Base-by-base conservation (phyloP, 2,113 vertebrate genomes). In the Leptocoma aspasia region DNA sequence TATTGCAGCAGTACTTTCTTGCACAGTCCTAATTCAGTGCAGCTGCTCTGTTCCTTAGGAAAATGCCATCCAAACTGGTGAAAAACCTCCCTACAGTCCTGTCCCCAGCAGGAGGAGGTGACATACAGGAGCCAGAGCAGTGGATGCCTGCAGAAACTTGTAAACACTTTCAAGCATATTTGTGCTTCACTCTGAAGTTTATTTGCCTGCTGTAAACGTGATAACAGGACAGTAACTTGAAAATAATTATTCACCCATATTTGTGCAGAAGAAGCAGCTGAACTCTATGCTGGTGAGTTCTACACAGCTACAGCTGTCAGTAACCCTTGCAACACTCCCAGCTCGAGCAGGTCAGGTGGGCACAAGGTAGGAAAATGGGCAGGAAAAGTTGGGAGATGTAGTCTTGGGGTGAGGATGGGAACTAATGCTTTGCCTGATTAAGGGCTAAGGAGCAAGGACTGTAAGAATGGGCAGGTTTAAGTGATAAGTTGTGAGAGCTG, bases 41-140 rank as follows among this genome's bases (percentile, higher is more conserved):
- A 9, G 30, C 42, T 66, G 13, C 31, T 60, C 27, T 44, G 7
- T 17, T 65, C 27, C n/a, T 70, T 12, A 39, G 54, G 31, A 41
- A 73, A 63, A 42, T 15, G 8, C 35, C 49, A 64, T 41, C 47
- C n/a, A 56, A n/a, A 30, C 6, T 33, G 41, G 28, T 49, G 20
- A n/a, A 86, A 89, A 68, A 3, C n/a, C 11, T 75, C 52, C 37
- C 19, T 23, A 2, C 11, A 44, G n/a, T 7, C 56, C 52, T 94
- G 24, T n/a, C 47, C n/a, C 18, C 28, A 82, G 65, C 65, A 79
- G 53, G 35, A 88, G 41, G 57, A 72, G 56, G 33, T 39, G 56
- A 57, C n/a, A 73, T 3, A 11, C 10, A 57, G 59, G 0, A 92
- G 1, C 11, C 57, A 82, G 39, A 82, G 11, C 0, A 0, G 5